Percentiles rank a stretch among this genome's conserved stretches.
Evolutionary conservation across 2,113 vertebrate genomes (phyloP).

Genomic region (Harpagus bidentatus): DNA sequence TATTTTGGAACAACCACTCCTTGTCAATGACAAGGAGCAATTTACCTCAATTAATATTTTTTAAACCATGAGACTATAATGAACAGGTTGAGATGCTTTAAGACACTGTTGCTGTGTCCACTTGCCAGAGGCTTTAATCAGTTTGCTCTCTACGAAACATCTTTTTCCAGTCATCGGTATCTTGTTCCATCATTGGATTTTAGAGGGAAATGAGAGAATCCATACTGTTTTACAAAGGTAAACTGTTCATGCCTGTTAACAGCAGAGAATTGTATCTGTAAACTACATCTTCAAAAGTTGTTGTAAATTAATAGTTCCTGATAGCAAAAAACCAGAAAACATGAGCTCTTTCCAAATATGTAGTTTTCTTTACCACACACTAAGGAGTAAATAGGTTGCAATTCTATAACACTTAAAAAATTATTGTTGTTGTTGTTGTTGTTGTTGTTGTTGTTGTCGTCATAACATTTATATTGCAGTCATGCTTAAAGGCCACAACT

Average conservation of each 20-base stretch:
- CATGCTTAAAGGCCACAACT: no score
- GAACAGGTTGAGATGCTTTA: neutral
- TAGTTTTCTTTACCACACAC: neutral
- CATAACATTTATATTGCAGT: no score
- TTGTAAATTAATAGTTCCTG: neutral
- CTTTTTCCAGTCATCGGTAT: neutral
- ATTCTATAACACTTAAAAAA: neutral
- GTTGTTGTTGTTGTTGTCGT: no score
- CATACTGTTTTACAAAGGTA: neutral
- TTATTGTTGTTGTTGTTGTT: no score
- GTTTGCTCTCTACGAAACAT: neutral
- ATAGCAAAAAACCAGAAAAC: neutral
- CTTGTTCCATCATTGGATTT: neutral
- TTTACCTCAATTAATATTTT: conserved; percentile 32
- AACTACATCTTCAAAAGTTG: neutral
- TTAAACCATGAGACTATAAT: neutral
- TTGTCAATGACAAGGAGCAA: conserved; percentile 23
- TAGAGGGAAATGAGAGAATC: neutral
- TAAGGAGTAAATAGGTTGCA: neutral
- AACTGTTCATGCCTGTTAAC: neutral
- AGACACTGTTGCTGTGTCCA: no score
- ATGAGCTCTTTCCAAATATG: neutral
- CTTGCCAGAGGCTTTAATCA: neutral
- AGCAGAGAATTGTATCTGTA: neutral
- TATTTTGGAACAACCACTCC: conserved; percentile 56